Base-by-base conservation (phyloP, 2,888 invertebrate genomes). In the Agrotis segetum region DNA sequence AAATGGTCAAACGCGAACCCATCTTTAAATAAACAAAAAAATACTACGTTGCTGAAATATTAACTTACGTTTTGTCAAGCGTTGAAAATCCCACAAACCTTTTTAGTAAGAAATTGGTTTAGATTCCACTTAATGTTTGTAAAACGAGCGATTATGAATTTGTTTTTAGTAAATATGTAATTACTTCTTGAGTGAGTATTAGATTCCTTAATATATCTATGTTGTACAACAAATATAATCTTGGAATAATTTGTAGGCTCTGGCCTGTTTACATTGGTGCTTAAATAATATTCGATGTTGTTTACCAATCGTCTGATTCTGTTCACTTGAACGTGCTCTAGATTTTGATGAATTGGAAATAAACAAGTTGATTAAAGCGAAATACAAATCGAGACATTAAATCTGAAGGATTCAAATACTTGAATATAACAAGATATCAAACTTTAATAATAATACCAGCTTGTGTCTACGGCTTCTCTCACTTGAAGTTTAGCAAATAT, bases 111-210 rank as follows among this genome's bases (percentile, higher is more conserved):
- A 6, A 16, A 16, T 52, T 11, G 1, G 11, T 40, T n/a, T n/a
- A n/a, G n/a, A n/a, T n/a, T n/a, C n/a, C n/a, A n/a, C n/a, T n/a
- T 9, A 11, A 40, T 9, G 40, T 53, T 53, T 24, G 53, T 53
- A 24, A 53, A 53, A 24, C 17, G 16, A 53, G 53, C 17, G 24
- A 11, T 53, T 21, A 14, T 2, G 19, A 19, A 68, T 87, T 87
- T 85, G 76, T 80, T 84, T 86, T 83, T 75, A 80, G 86, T 85
- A 29, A 6, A 7, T 40, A 88, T 90, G 91, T 89, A 90, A 87
- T 87, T 87, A 13, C 74, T 83, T 84, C 14, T 79, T 17, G 14
- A 62, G 29, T 19, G 3, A 19, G n/a, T 19, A 55, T 44, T 73
- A 34, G 82, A 85, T 84, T 79, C 44, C 47, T 17, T 17, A 46